phyloP scores from a whole-genome alignment of 2,888 invertebrate genomes.

The Polydrusus tereticollis region DNA sequence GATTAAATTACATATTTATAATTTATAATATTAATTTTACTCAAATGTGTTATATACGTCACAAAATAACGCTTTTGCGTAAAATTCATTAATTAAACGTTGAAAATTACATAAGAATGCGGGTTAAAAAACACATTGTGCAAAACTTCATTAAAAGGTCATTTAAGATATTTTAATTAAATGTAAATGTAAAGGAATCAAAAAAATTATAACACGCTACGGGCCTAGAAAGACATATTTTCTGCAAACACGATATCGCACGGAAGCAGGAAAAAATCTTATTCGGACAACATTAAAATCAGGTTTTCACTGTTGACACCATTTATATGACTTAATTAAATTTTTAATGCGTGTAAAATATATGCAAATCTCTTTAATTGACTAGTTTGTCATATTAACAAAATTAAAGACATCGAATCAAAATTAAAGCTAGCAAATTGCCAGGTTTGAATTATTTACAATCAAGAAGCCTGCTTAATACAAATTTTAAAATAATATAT shows the following conservation, averaged over 20 bases:
- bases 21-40: background rate
- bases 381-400: background rate
- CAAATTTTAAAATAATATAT: background rate
- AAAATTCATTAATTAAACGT: background rate
- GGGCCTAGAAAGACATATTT: too few species aligned
- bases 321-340: background rate
- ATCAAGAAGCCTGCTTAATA: background rate
- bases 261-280: background rate
- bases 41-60: background rate
- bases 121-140: background rate
- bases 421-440: background rate
- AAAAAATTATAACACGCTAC: too few species aligned
- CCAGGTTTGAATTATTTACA: background rate
- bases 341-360: background rate
- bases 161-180: background rate
- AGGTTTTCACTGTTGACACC: background rate
- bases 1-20: background rate
- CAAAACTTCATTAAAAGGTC: background rate
- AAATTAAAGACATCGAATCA: background rate
- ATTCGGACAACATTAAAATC: background rate
- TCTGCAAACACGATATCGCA: too few species aligned
- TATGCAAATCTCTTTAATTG: slow-evolving; percentile 1
- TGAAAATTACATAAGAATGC: background rate
- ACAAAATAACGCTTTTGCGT: background rate
- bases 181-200: too few species aligned